These are phyloP conservation scores for Parapristionchus giblindavisi DNA, from an alignment of 2,888 invertebrate genomes.

Conservation along the genomic window DNA sequence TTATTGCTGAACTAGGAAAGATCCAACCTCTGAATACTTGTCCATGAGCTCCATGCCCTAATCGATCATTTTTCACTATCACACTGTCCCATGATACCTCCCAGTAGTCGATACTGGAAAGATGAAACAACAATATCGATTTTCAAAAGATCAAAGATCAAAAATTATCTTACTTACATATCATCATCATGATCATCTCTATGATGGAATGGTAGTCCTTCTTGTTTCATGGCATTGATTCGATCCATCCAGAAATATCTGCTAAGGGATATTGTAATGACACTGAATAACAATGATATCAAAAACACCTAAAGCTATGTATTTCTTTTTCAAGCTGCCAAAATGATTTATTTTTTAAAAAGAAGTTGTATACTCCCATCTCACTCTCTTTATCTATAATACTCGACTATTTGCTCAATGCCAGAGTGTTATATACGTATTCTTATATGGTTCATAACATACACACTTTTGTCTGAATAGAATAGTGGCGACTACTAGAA, in stretches of 20 bases:
- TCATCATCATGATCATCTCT: slow-evolving; percentile 45
- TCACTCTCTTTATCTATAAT: slow-evolving; percentile 15
- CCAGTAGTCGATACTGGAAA: slow-evolving; percentile 59
- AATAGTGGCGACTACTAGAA: slow-evolving; percentile 59
- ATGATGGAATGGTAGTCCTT: slow-evolving; percentile 1
- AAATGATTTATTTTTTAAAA: not conserved
- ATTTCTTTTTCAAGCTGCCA: not conserved
- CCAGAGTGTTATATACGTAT: not conserved
- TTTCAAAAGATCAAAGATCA: not conserved
- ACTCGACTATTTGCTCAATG: not conserved
- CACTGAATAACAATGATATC: not conserved
- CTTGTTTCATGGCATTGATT: slow-evolving; percentile 46
- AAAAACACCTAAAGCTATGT: too few species aligned
- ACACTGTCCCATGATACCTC: slow-evolving; percentile 62
- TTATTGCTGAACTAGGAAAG: not conserved
- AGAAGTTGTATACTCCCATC: too few species aligned
- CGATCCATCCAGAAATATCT: slow-evolving; percentile 60
- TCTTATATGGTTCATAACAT: too few species aligned
- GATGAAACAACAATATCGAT: slow-evolving; percentile 4
- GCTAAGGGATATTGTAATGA: not conserved
- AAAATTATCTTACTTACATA: slow-evolving; percentile 47
- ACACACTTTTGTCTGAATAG: slow-evolving; percentile 35
- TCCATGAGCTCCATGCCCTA: slow-evolving; percentile 65
- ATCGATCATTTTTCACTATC: slow-evolving; percentile 60
- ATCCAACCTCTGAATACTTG: slow-evolving; percentile 53